Evolutionary conservation across 2,113 vertebrate genomes (phyloP), one percentile per base, ranked within the genome.

Genomic region (Pithys albifrons): DNA sequence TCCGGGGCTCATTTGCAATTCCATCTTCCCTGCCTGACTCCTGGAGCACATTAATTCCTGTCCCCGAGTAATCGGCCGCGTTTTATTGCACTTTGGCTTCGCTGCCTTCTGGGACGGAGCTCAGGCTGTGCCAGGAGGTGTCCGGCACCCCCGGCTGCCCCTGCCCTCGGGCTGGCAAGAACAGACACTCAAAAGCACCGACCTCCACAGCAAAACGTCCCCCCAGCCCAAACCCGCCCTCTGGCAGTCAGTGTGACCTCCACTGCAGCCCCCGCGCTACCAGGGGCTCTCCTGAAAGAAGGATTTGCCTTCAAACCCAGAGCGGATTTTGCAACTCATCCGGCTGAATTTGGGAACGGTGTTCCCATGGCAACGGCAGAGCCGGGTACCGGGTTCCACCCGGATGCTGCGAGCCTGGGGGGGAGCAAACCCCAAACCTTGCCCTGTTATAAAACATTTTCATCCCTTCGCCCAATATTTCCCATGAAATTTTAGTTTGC

Each of bases 301-400:
- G 12, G 66, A 54, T 95, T 90, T 90, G 86, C 74, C 69, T 52
- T 14, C 31, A 52, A 91, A 72, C 65, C 4, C 18, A 14, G 86
- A 72, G 75, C 1, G 27, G 94, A 48, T 92, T 92, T 55, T 19
- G 82, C 78, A 31, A 24, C 71, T 92, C 82, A 64, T 93, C 75
- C 41, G 8, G 58, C 54, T 75, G 77, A 88, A 75, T 7, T 69
- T 76, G 86, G 85, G 82, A 79, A 85, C 55, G 12, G 5, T 1
- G 59, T 96, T 92, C 83, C 93, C 95, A 93, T 88, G 91, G 91
- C 89, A 93, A 96, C 89, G 4, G 82, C 93, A 55, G 94, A 25
- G 62, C 73, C 2, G 57, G 77, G 83, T 14, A 66, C 59, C 31
- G 1, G 37, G 3, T 8, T 62, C 37, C 54, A 2, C 4, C 4